Percentiles rank a stretch among this genome's conserved stretches.
phyloP scores from a whole-genome alignment of 2,113 vertebrate species.

The Mustela nigripes region DNA sequence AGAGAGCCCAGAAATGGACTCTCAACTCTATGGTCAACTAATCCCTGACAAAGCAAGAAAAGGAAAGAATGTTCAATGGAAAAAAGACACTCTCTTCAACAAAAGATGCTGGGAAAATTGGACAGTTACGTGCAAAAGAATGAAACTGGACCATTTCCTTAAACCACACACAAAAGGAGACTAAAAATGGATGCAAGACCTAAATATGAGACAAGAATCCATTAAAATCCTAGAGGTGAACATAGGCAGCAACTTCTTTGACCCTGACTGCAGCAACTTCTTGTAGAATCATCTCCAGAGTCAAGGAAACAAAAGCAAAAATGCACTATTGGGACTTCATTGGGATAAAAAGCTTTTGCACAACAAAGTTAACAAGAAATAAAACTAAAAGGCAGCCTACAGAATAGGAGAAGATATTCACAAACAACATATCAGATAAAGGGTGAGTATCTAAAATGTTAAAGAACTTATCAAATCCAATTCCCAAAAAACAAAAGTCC shows the following conservation, averaged over 20 bases:
- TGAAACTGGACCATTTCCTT: background rate
- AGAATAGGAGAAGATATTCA: background rate
- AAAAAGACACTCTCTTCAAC: background rate
- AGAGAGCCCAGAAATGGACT: background rate
- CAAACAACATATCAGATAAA: no score
- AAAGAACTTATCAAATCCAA: no score
- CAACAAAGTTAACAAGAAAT: background rate
- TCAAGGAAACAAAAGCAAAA: background rate
- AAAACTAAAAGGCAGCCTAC: background rate
- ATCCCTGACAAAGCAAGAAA: background rate
- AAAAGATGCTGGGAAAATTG: background rate
- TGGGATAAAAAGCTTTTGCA: background rate
- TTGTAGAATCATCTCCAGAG: background rate
- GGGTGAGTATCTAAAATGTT: no score
- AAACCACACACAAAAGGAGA: background rate
- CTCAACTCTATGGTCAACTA: background rate
- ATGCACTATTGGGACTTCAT: background rate
- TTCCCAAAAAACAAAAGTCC: no score
- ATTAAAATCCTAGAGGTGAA: background rate
- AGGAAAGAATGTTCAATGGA: background rate
- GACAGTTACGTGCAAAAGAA: background rate
- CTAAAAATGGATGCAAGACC: background rate
- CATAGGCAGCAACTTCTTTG: background rate
- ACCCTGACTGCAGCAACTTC: background rate
- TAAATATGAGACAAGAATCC: background rate